phyloP scores from a whole-genome alignment of 2,113 vertebrate species.

The Onychostruthus taczanowskii region DNA sequence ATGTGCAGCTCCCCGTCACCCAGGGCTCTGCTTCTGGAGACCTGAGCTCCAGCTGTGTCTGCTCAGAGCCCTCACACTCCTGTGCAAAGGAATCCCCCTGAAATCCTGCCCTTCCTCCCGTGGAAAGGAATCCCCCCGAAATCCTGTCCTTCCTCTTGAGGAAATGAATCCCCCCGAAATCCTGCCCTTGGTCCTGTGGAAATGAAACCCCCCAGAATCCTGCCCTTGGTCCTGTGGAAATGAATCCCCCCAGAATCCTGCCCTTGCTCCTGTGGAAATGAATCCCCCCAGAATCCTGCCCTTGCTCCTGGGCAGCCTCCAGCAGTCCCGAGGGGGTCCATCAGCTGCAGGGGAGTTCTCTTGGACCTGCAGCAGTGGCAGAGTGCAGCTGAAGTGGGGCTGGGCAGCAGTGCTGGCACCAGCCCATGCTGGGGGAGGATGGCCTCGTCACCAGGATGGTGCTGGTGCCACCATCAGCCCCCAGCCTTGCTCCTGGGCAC shows the following conservation, averaged over 20 bases:
- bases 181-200: not conserved
- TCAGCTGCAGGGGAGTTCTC: not conserved
- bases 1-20: rapidly evolving
- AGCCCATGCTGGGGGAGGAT: rapidly evolving
- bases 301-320: slow-evolving; percentile 51
- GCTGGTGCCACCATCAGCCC: not conserved
- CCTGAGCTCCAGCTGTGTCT: slow-evolving; percentile 21
- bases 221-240: too few species aligned
- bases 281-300: slow-evolving; percentile 51
- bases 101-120: not conserved
- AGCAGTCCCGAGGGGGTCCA: not conserved
- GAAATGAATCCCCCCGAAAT: not conserved
- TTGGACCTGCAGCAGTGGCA: not conserved
- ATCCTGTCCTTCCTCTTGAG: slow-evolving; percentile 57
- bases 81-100: too few species aligned
- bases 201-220: slow-evolving; percentile 25
- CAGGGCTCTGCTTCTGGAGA: not conserved
- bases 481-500: rapidly evolving
- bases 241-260: not conserved
- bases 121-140: slow-evolving; percentile 50
- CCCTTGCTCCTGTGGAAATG: slow-evolving; percentile 14
- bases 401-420: not conserved
- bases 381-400: rapidly evolving
- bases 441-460: rapidly evolving
- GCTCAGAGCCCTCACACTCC: not conserved